Base-by-base conservation (phyloP, 1,140 invertebrate species). In the Pogonomyrmex californicus region DNA sequence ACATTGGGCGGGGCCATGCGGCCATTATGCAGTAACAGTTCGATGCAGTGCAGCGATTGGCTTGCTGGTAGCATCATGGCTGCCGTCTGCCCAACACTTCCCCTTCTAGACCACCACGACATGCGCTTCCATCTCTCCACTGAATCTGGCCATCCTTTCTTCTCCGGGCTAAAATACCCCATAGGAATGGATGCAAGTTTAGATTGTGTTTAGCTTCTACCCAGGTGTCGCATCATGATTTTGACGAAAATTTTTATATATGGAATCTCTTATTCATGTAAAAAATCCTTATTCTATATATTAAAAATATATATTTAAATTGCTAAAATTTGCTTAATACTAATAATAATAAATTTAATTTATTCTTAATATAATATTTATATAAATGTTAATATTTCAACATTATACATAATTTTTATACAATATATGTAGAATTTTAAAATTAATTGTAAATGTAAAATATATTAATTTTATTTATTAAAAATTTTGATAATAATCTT, bases 1-100 rank as follows among this genome's bases (percentile, higher is more conserved):
- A 91, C 89, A 90, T 81, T 87, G 93, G 95, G 94, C 94, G 94
- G 92, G 65, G 90, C 90, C 88, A 70, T 88, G 94, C 94, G 90
- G 94, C 94, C 95, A 95, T 95, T 93, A 95, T 93, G 88, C 91
- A 88, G 89, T 92, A 93, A 93, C 92, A 76, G 86, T 65, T n/a
- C 71, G 82, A 88, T 33, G 73, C 71, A n/a, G 30, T 14, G 4
- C 82, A 68, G 70, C 90, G 86, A 95, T 95, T 95, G 94, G 95
- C 79, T 65, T 70, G 58, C 12, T 0, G 7, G 66, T 58, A 5
- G 81, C 93, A 95, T 94, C 93, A 95, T 95, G 95, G 95, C 95
- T 76, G 95, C 92, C 92, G 90, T 76, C 85, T 89, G 81, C 38
- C 88, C 60, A 71, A 58, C 47, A 51, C 82, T 88, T 77, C 88